Conservation (phyloP, 2,888 invertebrate genomes). For the Melanargia galathea region DNA sequence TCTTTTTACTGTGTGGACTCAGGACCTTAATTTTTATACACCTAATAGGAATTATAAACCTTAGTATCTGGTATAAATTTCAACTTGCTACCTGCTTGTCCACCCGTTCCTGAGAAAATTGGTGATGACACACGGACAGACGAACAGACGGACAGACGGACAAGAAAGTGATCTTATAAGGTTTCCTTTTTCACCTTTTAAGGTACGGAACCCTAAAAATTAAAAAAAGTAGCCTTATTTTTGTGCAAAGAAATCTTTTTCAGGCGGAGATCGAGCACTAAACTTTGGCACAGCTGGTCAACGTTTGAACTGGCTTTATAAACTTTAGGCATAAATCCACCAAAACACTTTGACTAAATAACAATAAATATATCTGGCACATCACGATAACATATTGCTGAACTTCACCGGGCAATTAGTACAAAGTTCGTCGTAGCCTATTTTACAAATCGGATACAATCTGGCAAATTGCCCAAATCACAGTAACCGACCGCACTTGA, state of each 20-base stretch:
- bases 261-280: neutral
- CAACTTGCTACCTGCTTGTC: too few species aligned
- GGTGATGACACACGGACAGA: too few species aligned
- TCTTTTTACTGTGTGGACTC: too few species aligned
- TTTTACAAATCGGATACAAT: conserved; percentile 8
- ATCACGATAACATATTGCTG: neutral
- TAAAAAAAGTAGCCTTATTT: too few species aligned
- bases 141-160: too few species aligned
- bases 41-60: too few species aligned
- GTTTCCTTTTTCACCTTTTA: too few species aligned
- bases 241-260: neutral
- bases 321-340: conserved; percentile 1
- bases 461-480: conserved; percentile 16
- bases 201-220: too few species aligned
- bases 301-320: neutral
- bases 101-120: too few species aligned
- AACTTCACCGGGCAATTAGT: conserved; percentile 10
- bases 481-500: conserved; percentile 9
- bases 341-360: conserved; percentile 2
- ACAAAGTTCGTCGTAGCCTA: conserved; percentile 3
- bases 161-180: too few species aligned
- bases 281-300: neutral
- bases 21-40: too few species aligned
- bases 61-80: too few species aligned
- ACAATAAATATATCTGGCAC: conserved; percentile 1